phyloP scores from a whole-genome alignment of 2,113 vertebrate species.

The Megalops atlanticus region DNA sequence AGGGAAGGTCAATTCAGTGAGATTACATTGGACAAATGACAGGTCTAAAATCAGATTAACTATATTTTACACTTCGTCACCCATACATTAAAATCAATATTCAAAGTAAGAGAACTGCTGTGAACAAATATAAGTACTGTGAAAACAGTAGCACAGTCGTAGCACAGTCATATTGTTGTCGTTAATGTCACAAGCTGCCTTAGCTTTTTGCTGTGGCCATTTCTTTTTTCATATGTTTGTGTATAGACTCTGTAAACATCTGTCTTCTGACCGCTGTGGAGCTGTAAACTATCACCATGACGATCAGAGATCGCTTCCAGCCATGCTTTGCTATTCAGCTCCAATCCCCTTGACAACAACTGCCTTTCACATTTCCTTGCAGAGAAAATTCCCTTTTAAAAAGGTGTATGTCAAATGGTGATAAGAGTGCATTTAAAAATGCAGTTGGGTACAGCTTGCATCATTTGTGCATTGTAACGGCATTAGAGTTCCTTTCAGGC shows the following conservation, averaged over 20 bases:
- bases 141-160: no score
- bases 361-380: neutral
- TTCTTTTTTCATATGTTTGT: neutral
- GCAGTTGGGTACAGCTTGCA: neutral
- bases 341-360: neutral
- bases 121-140: no score
- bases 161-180: neutral
- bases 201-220: neutral
- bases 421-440: neutral
- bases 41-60: no score
- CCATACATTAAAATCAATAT: no score
- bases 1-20: no score
- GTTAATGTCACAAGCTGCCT: neutral
- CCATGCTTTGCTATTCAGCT: conserved; percentile 11
- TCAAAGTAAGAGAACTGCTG: no score
- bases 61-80: no score
- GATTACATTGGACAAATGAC: no score
- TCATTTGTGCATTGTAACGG: neutral
- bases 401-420: neutral
- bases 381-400: neutral
- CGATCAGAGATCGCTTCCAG: conserved; percentile 3
- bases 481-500: neutral
- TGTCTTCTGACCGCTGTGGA: neutral
- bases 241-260: neutral
- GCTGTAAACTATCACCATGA: neutral